Evolutionary conservation across 2,797 vertebrate genomes (phyloP).

Genomic region (Parauchenoglanis ngamensis): DNA sequence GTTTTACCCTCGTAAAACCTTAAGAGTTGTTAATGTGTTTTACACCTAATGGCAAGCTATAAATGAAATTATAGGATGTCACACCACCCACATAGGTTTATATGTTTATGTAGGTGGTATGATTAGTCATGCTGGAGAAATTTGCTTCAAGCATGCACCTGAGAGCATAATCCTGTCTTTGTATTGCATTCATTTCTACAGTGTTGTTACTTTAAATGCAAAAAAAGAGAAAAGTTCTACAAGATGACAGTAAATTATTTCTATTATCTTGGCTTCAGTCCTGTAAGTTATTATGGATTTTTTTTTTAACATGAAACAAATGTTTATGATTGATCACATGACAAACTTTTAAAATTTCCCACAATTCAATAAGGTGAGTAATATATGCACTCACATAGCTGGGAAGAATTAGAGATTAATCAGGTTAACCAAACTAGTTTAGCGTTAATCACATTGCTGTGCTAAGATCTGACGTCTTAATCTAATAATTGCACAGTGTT

Average conservation of each 20-base stretch:
- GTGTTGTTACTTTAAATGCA: background rate
- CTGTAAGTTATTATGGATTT: background rate
- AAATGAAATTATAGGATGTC: background rate
- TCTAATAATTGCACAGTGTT: background rate
- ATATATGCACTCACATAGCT: background rate
- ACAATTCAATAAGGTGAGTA: background rate
- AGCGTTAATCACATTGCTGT: background rate
- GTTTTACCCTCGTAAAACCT: background rate
- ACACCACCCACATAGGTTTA: background rate
- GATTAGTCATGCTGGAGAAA: background rate
- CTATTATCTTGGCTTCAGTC: background rate
- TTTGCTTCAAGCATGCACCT: background rate
- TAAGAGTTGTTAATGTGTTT: background rate
- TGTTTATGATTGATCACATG: background rate
- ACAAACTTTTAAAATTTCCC: background rate
- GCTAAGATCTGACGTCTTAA: background rate
- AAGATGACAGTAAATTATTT: background rate
- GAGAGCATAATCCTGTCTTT: background rate
- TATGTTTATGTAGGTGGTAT: background rate
- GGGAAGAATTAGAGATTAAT: background rate
- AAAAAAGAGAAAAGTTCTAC: background rate
- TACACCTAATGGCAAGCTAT: background rate
- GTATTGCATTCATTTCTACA: background rate
- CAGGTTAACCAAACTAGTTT: background rate
- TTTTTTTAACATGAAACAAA: background rate